Base-by-base conservation (phyloP, 1,140 invertebrate genomes). In the Drosophila sechellia region DNA sequence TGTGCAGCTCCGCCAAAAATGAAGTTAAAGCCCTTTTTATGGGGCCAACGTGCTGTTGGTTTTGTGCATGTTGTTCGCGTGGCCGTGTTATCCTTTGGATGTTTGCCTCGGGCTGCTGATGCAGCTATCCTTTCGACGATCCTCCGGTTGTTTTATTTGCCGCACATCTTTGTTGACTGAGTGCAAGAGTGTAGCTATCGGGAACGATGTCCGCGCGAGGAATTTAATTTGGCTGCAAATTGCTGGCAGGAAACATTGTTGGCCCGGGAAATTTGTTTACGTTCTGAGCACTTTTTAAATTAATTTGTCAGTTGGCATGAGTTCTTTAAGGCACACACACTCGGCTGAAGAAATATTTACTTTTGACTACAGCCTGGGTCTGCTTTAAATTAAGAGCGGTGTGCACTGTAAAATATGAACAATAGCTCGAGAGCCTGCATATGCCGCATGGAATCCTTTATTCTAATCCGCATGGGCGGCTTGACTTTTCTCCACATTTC, bases 161-260 rank as follows among this genome's bases (percentile, higher is more conserved):
- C 65, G 78, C 53, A 78, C 83, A 81, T 81, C 78, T 87, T 87
- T 86, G 81, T 86, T 87, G 77, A 87, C 70, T 81, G 77, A 59
- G 59, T 66, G 69, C 50, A 50, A 46, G 49, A 72, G 76, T 79
- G 81, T 86, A 74, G 70, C 79, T 73, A 81, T 73, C 78, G 65
- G 55, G 56, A 59, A 66, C 77, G 40, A 55, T 72, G 65, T 65
- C 60, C 60, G 48, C 68, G 49, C 46, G 50, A 81, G 83, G 69
- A 86, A 86, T 86, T 86, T 87, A 75, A 86, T 86, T 86, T 86
- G 45, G 59, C 77, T 63, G 73, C 81, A 73, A 76, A 59, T 56
- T 55, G 50, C 53, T 46, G 42, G 10, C 59, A 58, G 59, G 52
- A 77, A 69, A 80, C 57, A 54, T 60, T 81, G 81, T 77, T 86